Evolutionary conservation across 2,888 invertebrate genomes (phyloP), one percentile per base, ranked within the genome.

Genomic region (Vandiemenella viatica): DNA sequence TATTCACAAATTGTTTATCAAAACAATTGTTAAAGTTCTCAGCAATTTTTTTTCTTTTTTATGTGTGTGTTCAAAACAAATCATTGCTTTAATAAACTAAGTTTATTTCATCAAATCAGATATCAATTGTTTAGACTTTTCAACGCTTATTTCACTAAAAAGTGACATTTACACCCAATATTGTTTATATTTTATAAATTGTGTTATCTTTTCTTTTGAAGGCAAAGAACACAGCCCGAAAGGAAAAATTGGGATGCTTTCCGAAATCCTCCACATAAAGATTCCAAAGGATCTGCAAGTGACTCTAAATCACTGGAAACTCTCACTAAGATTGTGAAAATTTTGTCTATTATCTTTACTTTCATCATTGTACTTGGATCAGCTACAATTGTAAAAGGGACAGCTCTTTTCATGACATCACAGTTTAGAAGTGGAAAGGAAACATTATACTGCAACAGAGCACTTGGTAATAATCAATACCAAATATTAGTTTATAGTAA

Each of bases 161-260:
- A n/a, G n/a, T n/a, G n/a, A n/a, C n/a, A n/a, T n/a, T n/a, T n/a
- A n/a, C n/a, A n/a, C n/a, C n/a, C n/a, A n/a, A n/a, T n/a, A n/a
- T n/a, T n/a, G n/a, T n/a, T n/a, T n/a, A n/a, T n/a, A n/a, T n/a
- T n/a, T n/a, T n/a, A 23, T 10, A 23, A 8, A 23, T 23, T 23
- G 10, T 23, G 10, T 13, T 32, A 13, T 4, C n/a, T 13, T 32
- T 32, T 32, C n/a, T 13, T 32, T 41, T 42, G 7, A 45, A 55
- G 54, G 10, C 50, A 47, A 26, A 53, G 47, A 37, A 48, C 49
- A 2, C 45, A 37, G 59, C 80, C 81, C 62, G 88, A 87, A 67
- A 86, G 86, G 59, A 89, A 89, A 80, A 86, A 84, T 79, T 95
- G 95, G 95, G 93, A 95, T 76, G 91, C 93, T 51, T 95, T 95